These are phyloP conservation scores for Labeo calbasu DNA, from an alignment of 2,797 vertebrate species.

Conservation along the genomic window DNA sequence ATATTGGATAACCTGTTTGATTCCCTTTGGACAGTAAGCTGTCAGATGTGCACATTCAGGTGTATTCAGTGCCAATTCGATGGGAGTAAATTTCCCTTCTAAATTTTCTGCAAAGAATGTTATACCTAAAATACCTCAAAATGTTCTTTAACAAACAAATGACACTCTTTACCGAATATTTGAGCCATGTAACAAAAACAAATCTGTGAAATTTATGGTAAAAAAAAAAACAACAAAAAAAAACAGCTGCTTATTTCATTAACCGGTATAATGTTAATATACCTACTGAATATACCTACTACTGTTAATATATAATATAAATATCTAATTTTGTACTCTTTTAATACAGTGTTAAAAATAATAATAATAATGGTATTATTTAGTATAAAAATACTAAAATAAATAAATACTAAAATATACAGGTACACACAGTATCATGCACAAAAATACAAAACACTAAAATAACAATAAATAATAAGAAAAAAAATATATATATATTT, in stretches of 20 bases:
- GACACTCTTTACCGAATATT: background rate
- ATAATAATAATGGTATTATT: too few relatives aligned
- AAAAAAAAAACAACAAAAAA: too few relatives aligned
- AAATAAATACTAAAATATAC: background rate
- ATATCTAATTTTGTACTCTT: too few relatives aligned
- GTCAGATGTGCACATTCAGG: background rate
- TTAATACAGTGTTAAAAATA: too few relatives aligned
- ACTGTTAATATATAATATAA: too few relatives aligned
- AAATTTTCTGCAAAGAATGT: background rate
- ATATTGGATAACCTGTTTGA: background rate
- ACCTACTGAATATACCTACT: too few relatives aligned
- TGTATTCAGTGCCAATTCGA: background rate
- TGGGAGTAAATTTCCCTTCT: background rate
- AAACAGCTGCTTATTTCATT: too few relatives aligned
- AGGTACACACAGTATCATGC: background rate
- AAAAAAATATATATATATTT: background rate
- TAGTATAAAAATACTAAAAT: too few relatives aligned
- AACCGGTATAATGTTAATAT: too few relatives aligned
- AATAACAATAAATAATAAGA: background rate
- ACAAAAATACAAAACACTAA: background rate
- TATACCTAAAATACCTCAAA: too few relatives aligned
- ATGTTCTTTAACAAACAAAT: background rate
- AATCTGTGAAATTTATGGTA: too few relatives aligned
- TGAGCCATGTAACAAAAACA: background rate
- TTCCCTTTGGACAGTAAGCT: constrained; percentile 5